Evolutionary conservation across 1,140 invertebrate genomes (phyloP).

Genomic region (Caenorhabditis inopinata): DNA sequence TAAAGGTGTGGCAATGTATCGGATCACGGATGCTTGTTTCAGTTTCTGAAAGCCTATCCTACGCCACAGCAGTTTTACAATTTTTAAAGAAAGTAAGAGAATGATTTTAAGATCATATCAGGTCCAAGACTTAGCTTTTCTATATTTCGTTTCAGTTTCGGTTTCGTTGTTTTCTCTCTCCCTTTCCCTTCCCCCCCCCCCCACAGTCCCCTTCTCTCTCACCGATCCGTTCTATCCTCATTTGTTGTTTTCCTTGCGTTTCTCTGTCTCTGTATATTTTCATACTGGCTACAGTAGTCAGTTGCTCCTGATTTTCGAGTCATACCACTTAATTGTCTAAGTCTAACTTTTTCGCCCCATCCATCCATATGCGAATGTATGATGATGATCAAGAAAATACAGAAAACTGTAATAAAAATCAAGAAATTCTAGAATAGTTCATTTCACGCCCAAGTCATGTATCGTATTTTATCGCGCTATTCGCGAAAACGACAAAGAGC

Average conservation of each 20-base stretch:
- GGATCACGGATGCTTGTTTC: not conserved
- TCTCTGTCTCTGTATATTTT: not conserved
- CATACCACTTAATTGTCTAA: not conserved
- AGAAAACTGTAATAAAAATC: not conserved
- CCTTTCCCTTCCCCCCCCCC: not conserved
- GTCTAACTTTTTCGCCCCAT: not conserved
- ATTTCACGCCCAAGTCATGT: no score
- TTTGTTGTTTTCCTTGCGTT: no score
- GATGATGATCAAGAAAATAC: not conserved
- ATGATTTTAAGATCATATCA: not conserved
- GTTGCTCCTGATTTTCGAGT: not conserved
- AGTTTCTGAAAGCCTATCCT: no score
- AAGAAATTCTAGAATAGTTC: no score
- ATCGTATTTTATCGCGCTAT: no score
- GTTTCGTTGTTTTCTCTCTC: not conserved
- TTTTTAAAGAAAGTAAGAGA: no score
- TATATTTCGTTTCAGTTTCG: not conserved
- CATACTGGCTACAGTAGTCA: no score
- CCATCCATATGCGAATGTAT: not conserved
- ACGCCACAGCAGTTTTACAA: not conserved
- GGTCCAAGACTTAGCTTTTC: not conserved
- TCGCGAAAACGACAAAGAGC: no score
- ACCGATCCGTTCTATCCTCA: no score
- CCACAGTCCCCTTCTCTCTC: no score
- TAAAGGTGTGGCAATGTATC: conserved; percentile 21